A percentile compares a stretch with the other conserved stretches of the same genome.
Conservation (phyloP, 2,113 vertebrate genomes). For the Willisornis vidua region DNA sequence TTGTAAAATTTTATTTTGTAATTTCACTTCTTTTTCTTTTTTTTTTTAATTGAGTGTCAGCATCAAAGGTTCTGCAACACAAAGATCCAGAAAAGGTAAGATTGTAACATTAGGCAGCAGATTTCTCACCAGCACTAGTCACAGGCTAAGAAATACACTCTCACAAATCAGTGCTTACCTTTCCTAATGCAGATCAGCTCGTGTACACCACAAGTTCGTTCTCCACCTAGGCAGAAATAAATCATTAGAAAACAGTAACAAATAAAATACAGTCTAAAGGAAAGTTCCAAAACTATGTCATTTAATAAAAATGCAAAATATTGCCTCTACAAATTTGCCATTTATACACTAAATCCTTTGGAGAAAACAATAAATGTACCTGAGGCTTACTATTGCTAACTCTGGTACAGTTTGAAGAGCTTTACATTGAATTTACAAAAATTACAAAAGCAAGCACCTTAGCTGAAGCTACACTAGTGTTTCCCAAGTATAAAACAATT, state of each 20-base stretch:
- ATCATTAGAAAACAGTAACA: constrained; percentile 32
- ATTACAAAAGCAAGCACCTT: background rate
- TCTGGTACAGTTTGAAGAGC: background rate
- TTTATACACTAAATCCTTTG: background rate
- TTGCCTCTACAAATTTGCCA: background rate
- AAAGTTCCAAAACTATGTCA: background rate
- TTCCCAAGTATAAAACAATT: background rate
- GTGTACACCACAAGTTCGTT: constrained; percentile 96
- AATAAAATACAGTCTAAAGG: background rate
- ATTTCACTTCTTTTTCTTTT: background rate
- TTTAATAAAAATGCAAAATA: background rate
- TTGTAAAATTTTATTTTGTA: background rate
- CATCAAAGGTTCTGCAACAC: background rate
- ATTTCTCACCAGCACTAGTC: background rate
- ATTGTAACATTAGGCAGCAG: background rate
- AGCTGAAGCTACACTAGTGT: background rate
- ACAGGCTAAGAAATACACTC: background rate
- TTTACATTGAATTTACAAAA: background rate
- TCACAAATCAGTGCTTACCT: constrained; percentile 78
- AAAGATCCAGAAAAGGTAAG: background rate
- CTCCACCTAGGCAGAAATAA: constrained; percentile 86
- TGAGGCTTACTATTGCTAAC: background rate
- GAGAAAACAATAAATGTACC: background rate
- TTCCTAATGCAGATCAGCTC: constrained; percentile 98
- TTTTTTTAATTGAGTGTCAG: background rate